Conservation (phyloP, 2,888 invertebrate genomes). For the Drosophila maculinotata region DNA sequence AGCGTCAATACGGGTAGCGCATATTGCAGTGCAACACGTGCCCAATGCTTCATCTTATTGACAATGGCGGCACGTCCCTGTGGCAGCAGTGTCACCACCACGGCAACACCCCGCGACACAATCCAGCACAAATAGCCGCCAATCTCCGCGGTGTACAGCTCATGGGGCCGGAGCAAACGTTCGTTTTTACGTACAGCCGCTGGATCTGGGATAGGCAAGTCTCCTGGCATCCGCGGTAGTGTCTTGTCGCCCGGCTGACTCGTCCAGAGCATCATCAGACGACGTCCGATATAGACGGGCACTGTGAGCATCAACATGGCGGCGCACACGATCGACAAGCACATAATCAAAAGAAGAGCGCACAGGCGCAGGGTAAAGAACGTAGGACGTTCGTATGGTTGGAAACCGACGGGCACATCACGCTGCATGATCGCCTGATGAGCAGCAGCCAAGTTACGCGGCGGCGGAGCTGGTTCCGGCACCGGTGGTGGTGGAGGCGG, state of each 20-base stretch:
- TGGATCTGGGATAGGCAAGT: conserved; percentile 38
- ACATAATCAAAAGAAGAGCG: conserved; percentile 91
- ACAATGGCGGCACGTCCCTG: conserved; percentile 92
- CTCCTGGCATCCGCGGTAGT: background rate
- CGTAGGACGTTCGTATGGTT: conserved; percentile 92
- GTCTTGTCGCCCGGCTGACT: conserved; percentile 51
- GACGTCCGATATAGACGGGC: conserved; percentile 95
- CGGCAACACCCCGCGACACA: conserved; percentile 91
- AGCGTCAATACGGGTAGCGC: conserved; percentile 89
- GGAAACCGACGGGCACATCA: conserved; percentile 93
- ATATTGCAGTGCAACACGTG: conserved; percentile 90
- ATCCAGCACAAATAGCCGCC: conserved; percentile 98
- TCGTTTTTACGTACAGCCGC: conserved; percentile 72
- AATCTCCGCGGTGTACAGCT: conserved; percentile 96
- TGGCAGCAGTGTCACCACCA: conserved; percentile 94
- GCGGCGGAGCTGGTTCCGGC: conserved; percentile 83
- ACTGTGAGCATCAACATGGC: conserved; percentile 93
- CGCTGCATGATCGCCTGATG: conserved; percentile 95
- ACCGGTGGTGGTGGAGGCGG: conserved; percentile 71
- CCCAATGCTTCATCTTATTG: conserved; percentile 90
- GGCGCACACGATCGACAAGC: conserved; percentile 92
- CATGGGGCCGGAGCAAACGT: conserved; percentile 91
- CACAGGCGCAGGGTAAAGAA: conserved; percentile 91
- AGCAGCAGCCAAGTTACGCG: conserved; percentile 89
- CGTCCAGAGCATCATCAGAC: conserved; percentile 93